A percentile compares a stretch with the other conserved stretches of the same genome.
These are phyloP conservation scores for Muntiacus muntjak DNA, from an alignment of 2,113 vertebrate species.

Conservation along the genomic window DNA sequence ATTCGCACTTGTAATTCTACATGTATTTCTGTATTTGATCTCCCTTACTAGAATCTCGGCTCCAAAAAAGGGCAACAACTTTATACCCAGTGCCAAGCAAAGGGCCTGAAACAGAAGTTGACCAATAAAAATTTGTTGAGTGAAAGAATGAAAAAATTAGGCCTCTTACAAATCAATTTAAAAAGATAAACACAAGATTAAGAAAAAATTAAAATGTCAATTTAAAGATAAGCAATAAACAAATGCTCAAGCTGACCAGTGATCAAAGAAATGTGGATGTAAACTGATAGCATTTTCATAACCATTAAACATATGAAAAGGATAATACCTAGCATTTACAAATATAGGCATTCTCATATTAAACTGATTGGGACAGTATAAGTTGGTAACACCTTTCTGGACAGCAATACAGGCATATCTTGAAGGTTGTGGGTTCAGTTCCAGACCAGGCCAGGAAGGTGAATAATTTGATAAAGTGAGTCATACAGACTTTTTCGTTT, in stretches of 20 bases:
- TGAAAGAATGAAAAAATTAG: background rate
- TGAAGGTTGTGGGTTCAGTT: background rate
- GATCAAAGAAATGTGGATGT: constrained; percentile 9
- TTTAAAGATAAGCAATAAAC: constrained; percentile 29
- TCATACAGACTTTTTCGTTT: background rate
- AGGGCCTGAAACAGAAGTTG: background rate
- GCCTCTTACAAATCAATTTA: background rate
- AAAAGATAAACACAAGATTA: background rate
- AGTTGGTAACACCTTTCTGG: background rate
- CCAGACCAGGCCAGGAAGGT: background rate
- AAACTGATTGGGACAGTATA: background rate
- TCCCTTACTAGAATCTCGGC: background rate
- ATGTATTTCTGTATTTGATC: background rate
- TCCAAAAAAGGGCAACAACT: background rate
- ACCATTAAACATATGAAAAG: constrained; percentile 31
- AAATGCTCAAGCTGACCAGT: background rate
- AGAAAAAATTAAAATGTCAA: background rate
- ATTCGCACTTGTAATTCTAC: background rate
- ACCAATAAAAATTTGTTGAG: background rate
- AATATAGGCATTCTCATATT: background rate
- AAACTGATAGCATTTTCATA: background rate
- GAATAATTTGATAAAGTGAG: background rate
- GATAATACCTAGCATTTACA: background rate
- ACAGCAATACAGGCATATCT: background rate
- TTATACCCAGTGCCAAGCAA: background rate